Evolutionary conservation across 2,888 invertebrate species (phyloP), one percentile per base, ranked within the genome.

Genomic region (Mythimna albipuncta): DNA sequence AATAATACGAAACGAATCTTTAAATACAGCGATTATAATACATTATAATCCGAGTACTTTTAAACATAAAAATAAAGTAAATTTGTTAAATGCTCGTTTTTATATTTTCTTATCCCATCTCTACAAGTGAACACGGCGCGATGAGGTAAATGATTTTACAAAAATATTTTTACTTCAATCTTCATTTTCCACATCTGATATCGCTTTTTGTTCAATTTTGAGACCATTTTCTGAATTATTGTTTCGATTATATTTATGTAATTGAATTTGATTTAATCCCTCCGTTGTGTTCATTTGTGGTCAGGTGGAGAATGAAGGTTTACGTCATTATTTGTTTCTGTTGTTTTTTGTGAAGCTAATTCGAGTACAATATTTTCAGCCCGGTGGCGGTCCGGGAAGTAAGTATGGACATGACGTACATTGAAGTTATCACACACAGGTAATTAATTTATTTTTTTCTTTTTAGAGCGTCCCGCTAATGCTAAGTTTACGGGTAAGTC

Each of bases 261-360:
- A 47, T 26, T 7, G 2, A 10, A 38, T 47, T 13, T 9, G 35
- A 38, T 47, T 13, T 9, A 26, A 38, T 54, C 55, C 67, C 19
- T 52, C 54, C 58, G 64, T 76, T 88, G 93, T 94, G 94, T 95
- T 95, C 94, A 94, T 91, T 93, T 94, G 93, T 93, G 83, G 83
- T 88, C 80, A 82, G 88, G 89, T 89, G 91, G 92, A 94, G 89
- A 94, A 93, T 95, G 94, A 92, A 94, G 94, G 89, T 92, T 93
- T 90, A 85, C 75, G 54, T 62, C 65, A 16, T 74, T 19, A 10
- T 32, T 44, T 19, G 19, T n/a, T 4, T 9, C 2, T 2, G 3
- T 58, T 55, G 1, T 41, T 41, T 26, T 59, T 50, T 52, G 13
- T 54, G n/a, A 41, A 66, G 21, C 57, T 54, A 9, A 57, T 50